Conservation (phyloP, 1,140 invertebrate genomes). For the Limonius californicus region DNA sequence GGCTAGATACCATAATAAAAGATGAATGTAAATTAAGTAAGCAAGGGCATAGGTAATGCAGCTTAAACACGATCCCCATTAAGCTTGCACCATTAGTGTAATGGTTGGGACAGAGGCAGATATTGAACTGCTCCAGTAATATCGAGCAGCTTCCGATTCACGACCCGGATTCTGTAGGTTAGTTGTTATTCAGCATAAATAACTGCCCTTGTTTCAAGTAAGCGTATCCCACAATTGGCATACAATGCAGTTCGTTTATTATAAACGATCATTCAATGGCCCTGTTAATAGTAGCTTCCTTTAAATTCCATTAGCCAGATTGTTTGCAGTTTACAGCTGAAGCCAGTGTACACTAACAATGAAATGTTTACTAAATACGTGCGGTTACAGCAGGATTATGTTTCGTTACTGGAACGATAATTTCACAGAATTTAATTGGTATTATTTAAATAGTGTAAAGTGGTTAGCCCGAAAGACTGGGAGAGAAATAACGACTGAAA, state of each 20-base stretch:
- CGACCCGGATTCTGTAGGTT: constrained; percentile 4
- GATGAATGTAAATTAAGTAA: neutral
- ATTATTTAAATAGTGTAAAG: no score
- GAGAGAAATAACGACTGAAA: no score
- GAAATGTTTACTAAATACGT: no score
- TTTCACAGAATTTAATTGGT: no score
- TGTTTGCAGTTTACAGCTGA: neutral
- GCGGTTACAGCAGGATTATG: no score
- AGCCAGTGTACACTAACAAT: no score
- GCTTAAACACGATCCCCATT: neutral
- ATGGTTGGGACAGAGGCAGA: neutral
- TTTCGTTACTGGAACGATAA: no score
- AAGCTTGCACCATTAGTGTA: constrained; percentile 5
- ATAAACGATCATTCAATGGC: neutral
- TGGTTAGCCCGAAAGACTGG: no score
- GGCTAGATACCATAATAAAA: no score
- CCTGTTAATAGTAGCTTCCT: neutral
- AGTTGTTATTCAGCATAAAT: constrained; percentile 3
- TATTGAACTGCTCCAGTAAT: neutral
- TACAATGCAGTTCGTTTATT: constrained; percentile 5
- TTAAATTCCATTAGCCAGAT: neutral
- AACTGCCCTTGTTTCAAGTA: neutral
- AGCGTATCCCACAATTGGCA: constrained; percentile 1
- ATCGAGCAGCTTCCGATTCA: neutral
- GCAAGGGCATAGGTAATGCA: neutral